Evolutionary conservation across 1,140 invertebrate genomes (phyloP).

Genomic region (Macrostomum lignano): DNA sequence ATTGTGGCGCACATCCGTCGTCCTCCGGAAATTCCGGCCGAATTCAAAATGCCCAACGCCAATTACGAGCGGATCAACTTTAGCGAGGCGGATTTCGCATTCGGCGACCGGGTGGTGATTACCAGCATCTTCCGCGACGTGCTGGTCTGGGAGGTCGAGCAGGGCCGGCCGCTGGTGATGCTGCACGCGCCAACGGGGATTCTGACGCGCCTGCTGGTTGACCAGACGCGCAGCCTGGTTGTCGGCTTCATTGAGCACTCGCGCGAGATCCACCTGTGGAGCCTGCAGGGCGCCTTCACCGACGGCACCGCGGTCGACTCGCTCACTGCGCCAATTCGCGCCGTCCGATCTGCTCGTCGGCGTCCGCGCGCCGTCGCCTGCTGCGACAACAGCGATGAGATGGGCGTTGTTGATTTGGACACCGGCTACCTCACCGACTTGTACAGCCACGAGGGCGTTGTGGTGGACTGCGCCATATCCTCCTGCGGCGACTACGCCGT

Average conservation of each 20-base stretch:
- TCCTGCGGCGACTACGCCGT: conserved; percentile 14
- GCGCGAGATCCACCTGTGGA: conserved; percentile 16
- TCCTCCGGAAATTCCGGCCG: conserved; percentile 14
- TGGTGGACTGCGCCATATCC: conserved; percentile 14
- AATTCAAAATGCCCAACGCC: conserved; percentile 18
- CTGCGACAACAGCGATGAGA: conserved; percentile 18
- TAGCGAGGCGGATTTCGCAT: conserved; percentile 15
- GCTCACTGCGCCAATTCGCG: background rate
- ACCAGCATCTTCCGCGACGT: conserved; percentile 18
- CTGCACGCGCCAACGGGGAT: conserved; percentile 21
- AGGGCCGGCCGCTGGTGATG: conserved; percentile 10
- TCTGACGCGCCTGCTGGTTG: conserved; percentile 12
- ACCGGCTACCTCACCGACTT: conserved; percentile 18
- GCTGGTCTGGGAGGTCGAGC: conserved; percentile 16
- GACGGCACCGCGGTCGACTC: conserved; percentile 11
- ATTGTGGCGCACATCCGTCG: conserved; percentile 11
- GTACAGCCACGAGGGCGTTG: conserved; percentile 17
- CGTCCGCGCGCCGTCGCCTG: conserved; percentile 10
- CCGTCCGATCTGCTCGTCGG: background rate
- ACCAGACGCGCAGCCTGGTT: conserved; percentile 10
- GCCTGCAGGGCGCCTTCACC: no score
- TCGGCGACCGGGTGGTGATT: conserved; percentile 14
- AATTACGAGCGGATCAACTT: conserved; percentile 13
- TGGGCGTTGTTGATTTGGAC: conserved; percentile 20
- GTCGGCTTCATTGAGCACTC: conserved; percentile 13